Conservation (phyloP, 2,113 vertebrate genomes). For the Phocoena sinus region DNA sequence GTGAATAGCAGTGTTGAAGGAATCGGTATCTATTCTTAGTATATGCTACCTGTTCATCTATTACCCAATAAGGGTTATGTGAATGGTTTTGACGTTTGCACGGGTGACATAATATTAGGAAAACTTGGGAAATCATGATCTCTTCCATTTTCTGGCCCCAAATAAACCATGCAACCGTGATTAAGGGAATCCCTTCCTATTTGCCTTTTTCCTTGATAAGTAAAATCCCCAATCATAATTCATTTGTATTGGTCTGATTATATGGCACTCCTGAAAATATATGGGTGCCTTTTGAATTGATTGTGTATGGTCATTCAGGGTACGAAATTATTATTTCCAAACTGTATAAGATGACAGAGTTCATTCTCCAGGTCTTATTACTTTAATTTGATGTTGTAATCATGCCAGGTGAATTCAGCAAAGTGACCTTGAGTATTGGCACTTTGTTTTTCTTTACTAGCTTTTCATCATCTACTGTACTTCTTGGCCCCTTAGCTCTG, state of each 20-base stretch:
- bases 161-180: not conserved
- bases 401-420: not conserved
- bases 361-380: not conserved
- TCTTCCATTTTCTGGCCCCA: not conserved
- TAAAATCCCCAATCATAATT: not conserved
- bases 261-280: not conserved
- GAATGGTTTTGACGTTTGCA: not conserved
- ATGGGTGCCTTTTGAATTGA: not conserved
- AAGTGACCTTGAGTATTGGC: not conserved
- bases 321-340: not conserved
- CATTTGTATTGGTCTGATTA: not conserved
- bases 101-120: no score
- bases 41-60: rapidly evolving
- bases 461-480: rapidly evolving
- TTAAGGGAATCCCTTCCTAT: not conserved
- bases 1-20: rapidly evolving
- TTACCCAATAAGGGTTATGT: not conserved
- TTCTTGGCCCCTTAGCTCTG: not conserved
- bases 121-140: not conserved
- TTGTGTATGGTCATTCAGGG: not conserved
- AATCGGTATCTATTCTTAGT: rapidly evolving
- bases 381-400: not conserved
- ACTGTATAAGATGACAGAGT: not conserved
- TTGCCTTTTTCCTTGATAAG: not conserved
- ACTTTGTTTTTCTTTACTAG: not conserved